Conservation (phyloP, 64 coral and sea anemone species). For the Hydrozoanthus tunicans region DNA sequence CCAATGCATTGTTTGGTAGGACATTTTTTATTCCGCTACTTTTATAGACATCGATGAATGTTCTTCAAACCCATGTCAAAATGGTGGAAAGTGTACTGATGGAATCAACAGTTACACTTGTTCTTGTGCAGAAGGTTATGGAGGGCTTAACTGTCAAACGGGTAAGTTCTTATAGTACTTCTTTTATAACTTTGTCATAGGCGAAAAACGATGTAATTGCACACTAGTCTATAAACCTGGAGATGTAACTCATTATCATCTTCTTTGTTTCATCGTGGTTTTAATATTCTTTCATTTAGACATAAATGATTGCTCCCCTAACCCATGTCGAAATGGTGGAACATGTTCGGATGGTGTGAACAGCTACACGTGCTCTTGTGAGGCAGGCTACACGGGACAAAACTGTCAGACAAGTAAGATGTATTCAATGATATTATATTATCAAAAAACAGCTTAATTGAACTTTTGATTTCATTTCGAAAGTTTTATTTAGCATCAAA, state of each 20-base stretch:
- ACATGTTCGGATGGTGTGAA: not conserved
- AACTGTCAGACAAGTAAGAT: not conserved
- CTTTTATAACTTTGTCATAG: too few relatives aligned
- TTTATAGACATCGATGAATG: conserved; percentile 1
- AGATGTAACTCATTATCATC: not conserved
- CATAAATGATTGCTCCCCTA: too few relatives aligned
- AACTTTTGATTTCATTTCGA: not conserved
- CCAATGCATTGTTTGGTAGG: not conserved
- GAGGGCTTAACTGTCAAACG: too few relatives aligned
- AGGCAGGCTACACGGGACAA: not conserved
- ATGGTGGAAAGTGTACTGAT: too few relatives aligned
- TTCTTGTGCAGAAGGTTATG: not conserved
- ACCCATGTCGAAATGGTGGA: not conserved
- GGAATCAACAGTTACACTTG: too few relatives aligned
- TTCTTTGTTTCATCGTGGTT: not conserved
- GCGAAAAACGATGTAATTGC: too few relatives aligned
- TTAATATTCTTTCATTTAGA: not conserved
- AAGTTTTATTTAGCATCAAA: not conserved
- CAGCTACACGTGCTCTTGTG: conserved; percentile 1
- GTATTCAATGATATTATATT: not conserved
- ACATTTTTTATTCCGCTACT: not conserved
- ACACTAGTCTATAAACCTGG: too few relatives aligned
- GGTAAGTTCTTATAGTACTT: too few relatives aligned
- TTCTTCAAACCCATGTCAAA: not conserved
- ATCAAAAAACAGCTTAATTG: not conserved